phyloP scores from a whole-genome alignment of 2,113 vertebrate genomes.

The Ornithorhynchus anatinus region DNA sequence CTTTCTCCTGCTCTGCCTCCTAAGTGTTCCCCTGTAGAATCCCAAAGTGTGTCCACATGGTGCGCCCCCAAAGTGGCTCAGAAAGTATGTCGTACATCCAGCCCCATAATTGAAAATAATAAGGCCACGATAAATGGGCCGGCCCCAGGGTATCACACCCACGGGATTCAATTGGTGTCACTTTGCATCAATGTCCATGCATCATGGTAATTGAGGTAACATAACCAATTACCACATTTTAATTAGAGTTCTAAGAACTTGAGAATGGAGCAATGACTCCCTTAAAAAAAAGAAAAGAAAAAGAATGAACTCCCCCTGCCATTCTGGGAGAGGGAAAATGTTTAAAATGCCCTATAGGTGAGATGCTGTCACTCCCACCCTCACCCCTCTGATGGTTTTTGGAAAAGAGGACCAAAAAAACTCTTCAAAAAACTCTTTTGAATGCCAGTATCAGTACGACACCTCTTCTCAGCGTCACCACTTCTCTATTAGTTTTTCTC shows the following conservation, averaged over 20 bases:
- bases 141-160: conserved; percentile 80
- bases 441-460: background rate
- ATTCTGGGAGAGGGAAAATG: conserved; percentile 45
- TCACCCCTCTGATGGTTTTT: conserved; percentile 34
- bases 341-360: conserved; percentile 36
- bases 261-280: conserved; percentile 68
- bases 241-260: conserved; percentile 84
- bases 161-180: conserved; percentile 80
- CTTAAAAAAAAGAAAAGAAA: conserved; percentile 46
- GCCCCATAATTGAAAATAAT: conserved; percentile 81
- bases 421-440: conserved; percentile 14
- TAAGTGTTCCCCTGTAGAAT: conserved; percentile 42
- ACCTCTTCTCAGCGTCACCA: conserved; percentile 11
- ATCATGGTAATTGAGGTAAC: conserved; percentile 84
- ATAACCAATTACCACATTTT: conserved; percentile 85
- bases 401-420: conserved; percentile 22
- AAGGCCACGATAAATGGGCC: conserved; percentile 77
- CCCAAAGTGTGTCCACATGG: conserved; percentile 60
- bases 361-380: conserved; percentile 6
- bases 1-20: background rate
- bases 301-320: conserved; percentile 12
- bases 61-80: conserved; percentile 55
- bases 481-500: conserved; percentile 26
- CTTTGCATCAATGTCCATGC: conserved; percentile 81
- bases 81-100: conserved; percentile 72